Percentiles rank a stretch among this genome's conserved stretches.
These are phyloP conservation scores for Plutomurus gul DNA, from an alignment of 1,140 invertebrate species.

Conservation along the genomic window DNA sequence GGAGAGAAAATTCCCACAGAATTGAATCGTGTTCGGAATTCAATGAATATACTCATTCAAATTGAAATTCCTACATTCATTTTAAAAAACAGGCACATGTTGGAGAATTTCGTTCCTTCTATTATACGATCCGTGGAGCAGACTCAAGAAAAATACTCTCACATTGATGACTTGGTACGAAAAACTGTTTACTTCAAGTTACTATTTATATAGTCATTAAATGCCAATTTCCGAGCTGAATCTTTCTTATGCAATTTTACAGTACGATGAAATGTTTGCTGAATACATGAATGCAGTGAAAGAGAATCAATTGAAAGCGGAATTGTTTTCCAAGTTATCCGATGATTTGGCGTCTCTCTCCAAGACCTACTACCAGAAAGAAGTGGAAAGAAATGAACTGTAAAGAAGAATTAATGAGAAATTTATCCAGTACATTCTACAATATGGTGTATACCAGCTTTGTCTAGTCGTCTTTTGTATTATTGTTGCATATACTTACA, in stretches of 20 bases:
- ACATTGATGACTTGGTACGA: neutral
- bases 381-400: too few relatives aligned
- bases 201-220: too few relatives aligned
- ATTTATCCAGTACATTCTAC: too few relatives aligned
- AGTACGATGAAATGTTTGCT: neutral
- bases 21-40: neutral
- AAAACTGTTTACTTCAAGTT: too few relatives aligned
- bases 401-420: too few relatives aligned
- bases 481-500: too few relatives aligned
- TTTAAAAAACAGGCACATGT: neutral
- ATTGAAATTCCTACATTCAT: conserved; percentile 1
- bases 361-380: too few relatives aligned
- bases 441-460: too few relatives aligned
- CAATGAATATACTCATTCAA: neutral
- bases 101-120: conserved; percentile 11
- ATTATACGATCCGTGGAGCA: neutral
- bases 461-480: too few relatives aligned
- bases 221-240: neutral
- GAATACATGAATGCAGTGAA: neutral
- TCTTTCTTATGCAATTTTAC: neutral
- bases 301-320: neutral
- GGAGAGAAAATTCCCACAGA: neutral
- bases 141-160: neutral
- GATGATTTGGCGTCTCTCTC: neutral
- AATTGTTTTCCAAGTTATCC: neutral